Conservation (phyloP, 2,797 vertebrate species). For the Enteromius afrohamiltoni region DNA sequence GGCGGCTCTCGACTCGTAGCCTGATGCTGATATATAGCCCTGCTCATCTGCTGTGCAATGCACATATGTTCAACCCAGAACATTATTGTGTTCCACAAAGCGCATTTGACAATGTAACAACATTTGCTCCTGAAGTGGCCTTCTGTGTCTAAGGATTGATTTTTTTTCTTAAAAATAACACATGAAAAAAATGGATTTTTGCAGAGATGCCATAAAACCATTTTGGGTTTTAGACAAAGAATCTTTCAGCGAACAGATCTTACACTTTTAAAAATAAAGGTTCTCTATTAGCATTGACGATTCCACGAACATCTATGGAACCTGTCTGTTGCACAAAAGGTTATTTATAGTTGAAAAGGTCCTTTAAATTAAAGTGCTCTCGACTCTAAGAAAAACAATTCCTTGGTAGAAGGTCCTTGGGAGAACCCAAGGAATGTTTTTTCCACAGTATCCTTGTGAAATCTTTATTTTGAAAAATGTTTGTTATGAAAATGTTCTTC, state of each 20-base stretch:
- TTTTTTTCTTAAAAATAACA: not conserved
- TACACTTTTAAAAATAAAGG: not conserved
- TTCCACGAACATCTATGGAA: not conserved
- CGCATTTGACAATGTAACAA: slow-evolving; percentile 23
- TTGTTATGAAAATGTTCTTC: not conserved
- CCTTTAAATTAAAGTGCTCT: not conserved
- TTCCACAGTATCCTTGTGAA: not conserved
- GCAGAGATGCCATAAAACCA: not conserved
- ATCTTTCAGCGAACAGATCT: not conserved
- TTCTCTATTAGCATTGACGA: not conserved
- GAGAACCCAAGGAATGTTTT: not conserved
- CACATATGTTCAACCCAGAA: slow-evolving; percentile 34
- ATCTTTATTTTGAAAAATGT: not conserved
- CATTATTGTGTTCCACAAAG: slow-evolving; percentile 6
- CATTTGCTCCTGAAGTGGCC: not conserved
- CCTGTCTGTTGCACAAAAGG: not conserved
- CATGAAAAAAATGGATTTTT: not conserved
- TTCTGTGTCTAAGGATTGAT: not conserved
- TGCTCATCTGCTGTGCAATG: slow-evolving; percentile 50
- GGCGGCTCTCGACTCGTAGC: slow-evolving; percentile 4
- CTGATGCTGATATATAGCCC: slow-evolving; percentile 43
- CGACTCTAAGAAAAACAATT: too few species aligned
- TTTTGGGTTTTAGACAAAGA: not conserved
- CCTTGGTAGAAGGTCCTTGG: not conserved
- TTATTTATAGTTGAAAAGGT: not conserved